A percentile compares a stretch with the other conserved stretches of the same genome.
Conservation (phyloP, 2,797 vertebrate genomes). For the Oryzias sinensis region DNA sequence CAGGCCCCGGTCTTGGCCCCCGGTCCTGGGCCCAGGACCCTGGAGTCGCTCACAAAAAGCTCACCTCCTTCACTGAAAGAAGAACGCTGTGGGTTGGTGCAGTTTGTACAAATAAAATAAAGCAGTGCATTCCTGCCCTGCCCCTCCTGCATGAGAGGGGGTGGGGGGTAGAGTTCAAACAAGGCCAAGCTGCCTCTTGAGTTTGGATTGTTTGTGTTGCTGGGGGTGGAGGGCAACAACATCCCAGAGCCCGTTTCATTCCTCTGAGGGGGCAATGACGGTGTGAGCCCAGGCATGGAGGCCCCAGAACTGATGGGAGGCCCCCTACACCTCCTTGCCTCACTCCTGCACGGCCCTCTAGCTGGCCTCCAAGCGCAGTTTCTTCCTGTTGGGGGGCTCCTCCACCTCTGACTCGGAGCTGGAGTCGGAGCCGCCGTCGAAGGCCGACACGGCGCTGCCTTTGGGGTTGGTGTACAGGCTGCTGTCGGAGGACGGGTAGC, state of each 20-base stretch:
- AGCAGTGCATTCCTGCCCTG: constrained; percentile 71
- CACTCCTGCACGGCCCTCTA: constrained; percentile 64
- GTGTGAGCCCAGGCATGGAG: constrained; percentile 50
- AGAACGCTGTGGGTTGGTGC: constrained; percentile 23
- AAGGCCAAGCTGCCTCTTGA: constrained; percentile 79
- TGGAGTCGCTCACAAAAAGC: no score
- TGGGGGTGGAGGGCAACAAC: constrained; percentile 31
- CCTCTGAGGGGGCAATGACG: constrained; percentile 26
- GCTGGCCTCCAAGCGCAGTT: constrained; percentile 92
- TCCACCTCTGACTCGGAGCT: constrained; percentile 94
- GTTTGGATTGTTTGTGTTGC: constrained; percentile 65
- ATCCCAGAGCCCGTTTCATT: constrained; percentile 18
- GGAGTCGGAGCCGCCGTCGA: constrained; percentile 95
- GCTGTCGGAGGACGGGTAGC: constrained; percentile 92
- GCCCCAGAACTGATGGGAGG: constrained; percentile 15
- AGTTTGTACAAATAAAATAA: constrained; percentile 58
- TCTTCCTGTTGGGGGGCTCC: constrained; percentile 92
- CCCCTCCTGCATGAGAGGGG: constrained; percentile 24
- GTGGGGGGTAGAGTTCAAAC: constrained; percentile 65
- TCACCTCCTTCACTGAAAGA: no score
- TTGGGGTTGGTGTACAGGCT: constrained; percentile 99
- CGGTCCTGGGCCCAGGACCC: no score
- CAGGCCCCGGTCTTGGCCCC: no score
- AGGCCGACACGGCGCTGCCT: constrained; percentile 96
- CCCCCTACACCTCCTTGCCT: constrained; percentile 27